phyloP scores from a whole-genome alignment of 2,113 vertebrate species.

The Forbesichthys papilliferus region DNA sequence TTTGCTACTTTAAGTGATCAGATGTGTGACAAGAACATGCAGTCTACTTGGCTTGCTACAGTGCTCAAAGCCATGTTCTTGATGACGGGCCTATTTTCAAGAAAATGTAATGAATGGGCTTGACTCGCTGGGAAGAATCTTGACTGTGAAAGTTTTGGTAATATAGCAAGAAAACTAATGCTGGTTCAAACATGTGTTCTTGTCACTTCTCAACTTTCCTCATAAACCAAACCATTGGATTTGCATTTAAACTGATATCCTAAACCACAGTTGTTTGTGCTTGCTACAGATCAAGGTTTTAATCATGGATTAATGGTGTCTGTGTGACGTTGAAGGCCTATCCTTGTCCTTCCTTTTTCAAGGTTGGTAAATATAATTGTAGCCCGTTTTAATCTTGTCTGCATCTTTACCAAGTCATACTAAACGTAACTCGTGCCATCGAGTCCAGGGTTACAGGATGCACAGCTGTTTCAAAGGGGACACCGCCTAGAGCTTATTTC shows the following conservation, averaged over 20 bases:
- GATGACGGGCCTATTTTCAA: slow-evolving; percentile 19
- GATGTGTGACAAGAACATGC: slow-evolving; percentile 12
- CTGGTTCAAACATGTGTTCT: too few species aligned
- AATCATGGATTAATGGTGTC: slow-evolving; percentile 39
- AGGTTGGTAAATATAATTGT: slow-evolving; percentile 49
- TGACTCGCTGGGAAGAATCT: not conserved
- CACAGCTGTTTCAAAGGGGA: slow-evolving; percentile 12
- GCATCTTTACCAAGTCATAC: not conserved
- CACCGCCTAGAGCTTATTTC: slow-evolving; percentile 4
- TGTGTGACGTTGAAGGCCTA: slow-evolving; percentile 29
- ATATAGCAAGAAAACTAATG: too few species aligned
- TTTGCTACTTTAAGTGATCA: not conserved
- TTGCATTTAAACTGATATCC: not conserved
- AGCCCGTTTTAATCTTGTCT: not conserved
- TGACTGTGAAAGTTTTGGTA: too few species aligned
- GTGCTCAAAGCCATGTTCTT: slow-evolving; percentile 23
- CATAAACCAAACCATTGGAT: too few species aligned
- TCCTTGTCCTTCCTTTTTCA: slow-evolving; percentile 44
- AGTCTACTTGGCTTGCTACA: slow-evolving; percentile 12
- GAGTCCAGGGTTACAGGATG: not conserved
- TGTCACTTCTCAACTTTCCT: too few species aligned
- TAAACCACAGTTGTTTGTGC: slow-evolving; percentile 17
- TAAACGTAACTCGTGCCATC: too few species aligned
- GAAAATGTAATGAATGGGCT: slow-evolving; percentile 3
- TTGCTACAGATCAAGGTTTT: slow-evolving; percentile 38